Percentiles rank a stretch among this genome's conserved stretches.
Conservation (phyloP, 2,888 invertebrate species). For the Hirtodrosophila alboralis region DNA sequence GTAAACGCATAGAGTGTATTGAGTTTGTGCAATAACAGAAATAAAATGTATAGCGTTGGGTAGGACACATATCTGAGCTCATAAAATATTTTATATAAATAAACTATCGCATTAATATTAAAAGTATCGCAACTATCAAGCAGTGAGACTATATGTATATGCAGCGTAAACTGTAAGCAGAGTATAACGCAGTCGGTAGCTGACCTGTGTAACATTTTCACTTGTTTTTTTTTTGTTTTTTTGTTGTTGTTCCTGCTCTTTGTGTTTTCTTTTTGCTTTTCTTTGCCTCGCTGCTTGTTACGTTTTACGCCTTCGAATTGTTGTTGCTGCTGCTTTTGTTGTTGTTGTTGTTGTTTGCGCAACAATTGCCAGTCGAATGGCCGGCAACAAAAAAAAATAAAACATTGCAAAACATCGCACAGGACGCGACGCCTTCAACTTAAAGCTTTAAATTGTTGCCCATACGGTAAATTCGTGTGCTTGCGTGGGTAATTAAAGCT, state of each 20-base stretch:
- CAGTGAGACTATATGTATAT: conserved; percentile 2
- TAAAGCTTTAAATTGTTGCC: conserved; percentile 47
- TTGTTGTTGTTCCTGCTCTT: too few species aligned
- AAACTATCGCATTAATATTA: too few species aligned
- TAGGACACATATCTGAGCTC: too few species aligned
- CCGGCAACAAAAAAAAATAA: conserved; percentile 8
- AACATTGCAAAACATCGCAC: conserved; percentile 12
- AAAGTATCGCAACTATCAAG: too few species aligned
- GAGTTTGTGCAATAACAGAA: too few species aligned
- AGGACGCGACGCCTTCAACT: conserved; percentile 24
- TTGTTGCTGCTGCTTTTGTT: conserved; percentile 34
- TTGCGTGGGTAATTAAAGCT: conserved; percentile 51
- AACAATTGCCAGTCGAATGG: conserved; percentile 59
- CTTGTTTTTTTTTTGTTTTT: conserved; percentile 1
- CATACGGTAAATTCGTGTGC: conserved; percentile 19
- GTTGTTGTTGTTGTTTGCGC: conserved; percentile 42
- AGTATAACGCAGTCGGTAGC: too few species aligned
- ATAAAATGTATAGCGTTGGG: too few species aligned
- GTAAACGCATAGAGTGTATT: too few species aligned
- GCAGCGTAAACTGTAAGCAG: too few species aligned
- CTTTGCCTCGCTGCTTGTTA: conserved; percentile 22
- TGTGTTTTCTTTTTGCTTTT: conserved; percentile 7
- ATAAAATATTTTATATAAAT: too few species aligned
- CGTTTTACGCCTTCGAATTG: conserved; percentile 44
- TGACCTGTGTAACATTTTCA: too few species aligned